A percentile compares a stretch with the other conserved stretches of the same genome.
Evolutionary conservation across 2,888 invertebrate genomes (phyloP).

Genomic region (Hypena proboscidalis): DNA sequence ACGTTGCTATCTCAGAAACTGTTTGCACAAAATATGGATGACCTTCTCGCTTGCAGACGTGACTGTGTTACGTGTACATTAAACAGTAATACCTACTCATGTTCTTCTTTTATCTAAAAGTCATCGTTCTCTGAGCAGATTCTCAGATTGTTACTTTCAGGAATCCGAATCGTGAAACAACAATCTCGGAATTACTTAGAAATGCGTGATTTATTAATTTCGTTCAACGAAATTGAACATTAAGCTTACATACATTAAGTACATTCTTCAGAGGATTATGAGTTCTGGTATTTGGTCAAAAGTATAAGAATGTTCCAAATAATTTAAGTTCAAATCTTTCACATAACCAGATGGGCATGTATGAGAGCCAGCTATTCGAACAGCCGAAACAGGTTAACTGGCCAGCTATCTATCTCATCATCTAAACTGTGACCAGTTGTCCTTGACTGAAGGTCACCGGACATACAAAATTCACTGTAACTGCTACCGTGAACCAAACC

Average conservation of each 20-base stretch:
- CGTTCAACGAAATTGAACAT: constrained; percentile 9
- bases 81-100: constrained; percentile 45
- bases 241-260: not conserved
- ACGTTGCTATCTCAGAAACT: constrained; percentile 71
- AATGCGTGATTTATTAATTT: constrained; percentile 9
- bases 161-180: constrained; percentile 15
- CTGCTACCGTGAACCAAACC: constrained; percentile 26
- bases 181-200: constrained; percentile 18
- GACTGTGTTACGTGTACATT: constrained; percentile 56
- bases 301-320: too few species aligned
- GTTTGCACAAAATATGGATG: constrained; percentile 79
- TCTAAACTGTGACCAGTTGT: constrained; percentile 41
- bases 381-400: constrained; percentile 28
- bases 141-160: constrained; percentile 24
- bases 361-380: constrained; percentile 32
- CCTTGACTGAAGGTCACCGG: constrained; percentile 47
- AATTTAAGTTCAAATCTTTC: too few species aligned
- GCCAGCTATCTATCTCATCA: constrained; percentile 23
- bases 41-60: constrained; percentile 64
- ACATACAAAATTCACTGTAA: constrained; percentile 43
- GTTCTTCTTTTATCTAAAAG: constrained; percentile 40
- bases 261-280: not conserved
- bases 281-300: too few species aligned
- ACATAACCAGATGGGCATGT: not conserved
- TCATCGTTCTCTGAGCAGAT: constrained; percentile 27